Evolutionary conservation across 1,140 invertebrate species (phyloP).

Genomic region (Myzus persicae): DNA sequence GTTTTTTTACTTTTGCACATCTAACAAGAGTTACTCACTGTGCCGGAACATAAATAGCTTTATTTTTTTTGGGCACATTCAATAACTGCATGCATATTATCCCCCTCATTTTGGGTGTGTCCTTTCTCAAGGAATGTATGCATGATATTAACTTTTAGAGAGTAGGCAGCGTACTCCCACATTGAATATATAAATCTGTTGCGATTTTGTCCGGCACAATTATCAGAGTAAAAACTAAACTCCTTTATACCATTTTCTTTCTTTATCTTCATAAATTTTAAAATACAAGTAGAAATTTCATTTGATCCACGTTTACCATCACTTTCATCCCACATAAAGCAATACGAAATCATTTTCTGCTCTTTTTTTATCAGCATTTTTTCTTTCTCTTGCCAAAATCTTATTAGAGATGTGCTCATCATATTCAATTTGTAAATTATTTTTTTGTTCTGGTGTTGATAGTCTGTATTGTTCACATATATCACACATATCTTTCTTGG

Average conservation of each 20-base stretch:
- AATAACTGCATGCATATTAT: background rate
- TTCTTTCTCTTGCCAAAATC: too few species aligned
- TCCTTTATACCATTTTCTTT: background rate
- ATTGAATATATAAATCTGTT: background rate
- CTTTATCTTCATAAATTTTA: background rate
- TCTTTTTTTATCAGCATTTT: too few species aligned
- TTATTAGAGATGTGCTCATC: too few species aligned
- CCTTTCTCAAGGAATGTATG: background rate
- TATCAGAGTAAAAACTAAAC: background rate
- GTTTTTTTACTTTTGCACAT: background rate
- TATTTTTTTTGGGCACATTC: background rate
- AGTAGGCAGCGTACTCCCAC: background rate
- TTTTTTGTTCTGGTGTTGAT: too few species aligned
- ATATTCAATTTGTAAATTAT: too few species aligned
- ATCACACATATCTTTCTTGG: too few species aligned
- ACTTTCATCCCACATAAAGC: background rate
- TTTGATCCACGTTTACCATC: background rate
- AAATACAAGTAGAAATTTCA: conserved; percentile 6
- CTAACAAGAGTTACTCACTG: background rate
- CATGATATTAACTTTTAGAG: background rate
- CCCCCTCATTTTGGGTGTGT: background rate
- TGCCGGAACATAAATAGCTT: background rate
- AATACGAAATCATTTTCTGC: too few species aligned
- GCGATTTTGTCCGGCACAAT: background rate
- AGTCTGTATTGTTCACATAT: too few species aligned